Conservation (phyloP, 2,113 vertebrate genomes). For the Dolichotis patagonum region DNA sequence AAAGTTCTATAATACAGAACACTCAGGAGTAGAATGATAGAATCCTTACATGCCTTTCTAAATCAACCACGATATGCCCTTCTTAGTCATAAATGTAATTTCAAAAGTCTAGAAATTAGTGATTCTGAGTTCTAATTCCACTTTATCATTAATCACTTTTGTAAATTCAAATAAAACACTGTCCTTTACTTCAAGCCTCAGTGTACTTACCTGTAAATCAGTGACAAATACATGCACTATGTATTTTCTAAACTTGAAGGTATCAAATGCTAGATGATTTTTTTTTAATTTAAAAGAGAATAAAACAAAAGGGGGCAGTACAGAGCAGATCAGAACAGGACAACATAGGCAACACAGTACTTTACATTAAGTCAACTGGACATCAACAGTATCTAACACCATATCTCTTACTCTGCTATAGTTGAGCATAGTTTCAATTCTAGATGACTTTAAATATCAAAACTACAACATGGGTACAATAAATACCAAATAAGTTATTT, state of each 20-base stretch:
- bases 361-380: too few species aligned
- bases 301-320: too few species aligned
- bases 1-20: neutral
- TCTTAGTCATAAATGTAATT: neutral
- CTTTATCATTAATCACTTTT: neutral
- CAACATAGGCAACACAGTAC: too few species aligned
- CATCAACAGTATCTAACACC: too few species aligned
- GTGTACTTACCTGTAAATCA: neutral
- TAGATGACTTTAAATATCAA: neutral
- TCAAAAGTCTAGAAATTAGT: neutral
- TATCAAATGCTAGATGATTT: neutral
- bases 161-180: conserved; percentile 10
- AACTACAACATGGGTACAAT: neutral
- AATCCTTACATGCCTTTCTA: neutral
- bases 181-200: neutral
- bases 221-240: neutral
- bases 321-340: too few species aligned
- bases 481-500: neutral
- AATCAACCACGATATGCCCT: neutral
- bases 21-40: neutral
- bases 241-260: neutral
- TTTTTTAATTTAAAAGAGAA: too few species aligned
- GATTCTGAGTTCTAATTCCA: neutral
- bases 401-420: too few species aligned
- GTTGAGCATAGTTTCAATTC: too few species aligned